Percentiles rank a stretch among this genome's conserved stretches.
These are phyloP conservation scores for Cyprinella venusta DNA, from an alignment of 2,797 vertebrate species.

Conservation along the genomic window DNA sequence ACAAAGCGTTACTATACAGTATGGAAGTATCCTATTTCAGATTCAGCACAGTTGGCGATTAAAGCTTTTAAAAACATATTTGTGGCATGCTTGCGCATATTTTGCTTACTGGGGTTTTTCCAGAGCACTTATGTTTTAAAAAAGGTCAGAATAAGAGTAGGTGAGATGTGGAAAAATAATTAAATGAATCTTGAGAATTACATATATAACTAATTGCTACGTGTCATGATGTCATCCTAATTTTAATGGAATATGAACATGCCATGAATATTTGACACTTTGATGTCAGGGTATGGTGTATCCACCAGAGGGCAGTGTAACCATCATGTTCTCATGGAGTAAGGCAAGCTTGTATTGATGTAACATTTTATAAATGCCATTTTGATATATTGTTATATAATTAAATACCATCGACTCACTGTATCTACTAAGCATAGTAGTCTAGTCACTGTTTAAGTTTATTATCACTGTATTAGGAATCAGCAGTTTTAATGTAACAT, in stretches of 20 bases:
- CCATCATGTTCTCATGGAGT: not conserved
- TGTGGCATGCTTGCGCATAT: not conserved
- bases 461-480: not conserved
- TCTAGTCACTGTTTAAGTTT: not conserved
- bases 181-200: not conserved
- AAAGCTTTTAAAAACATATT: not conserved
- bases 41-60: not conserved
- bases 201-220: not conserved
- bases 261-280: not conserved
- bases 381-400: not conserved
- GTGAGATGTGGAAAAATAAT: not conserved
- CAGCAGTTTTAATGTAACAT: not conserved
- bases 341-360: not conserved
- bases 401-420: not conserved
- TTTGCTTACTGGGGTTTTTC: not conserved
- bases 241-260: not conserved
- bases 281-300: too few species aligned
- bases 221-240: not conserved
- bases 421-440: not conserved
- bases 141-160: not conserved
- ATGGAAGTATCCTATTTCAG: not conserved
- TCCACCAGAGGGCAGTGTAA: conserved; percentile 30
- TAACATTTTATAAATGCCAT: not conserved
- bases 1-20: not conserved
- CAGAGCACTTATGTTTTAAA: too few species aligned